phyloP scores from a whole-genome alignment of 2,888 invertebrate species.

The Clitarchus hookeri region DNA sequence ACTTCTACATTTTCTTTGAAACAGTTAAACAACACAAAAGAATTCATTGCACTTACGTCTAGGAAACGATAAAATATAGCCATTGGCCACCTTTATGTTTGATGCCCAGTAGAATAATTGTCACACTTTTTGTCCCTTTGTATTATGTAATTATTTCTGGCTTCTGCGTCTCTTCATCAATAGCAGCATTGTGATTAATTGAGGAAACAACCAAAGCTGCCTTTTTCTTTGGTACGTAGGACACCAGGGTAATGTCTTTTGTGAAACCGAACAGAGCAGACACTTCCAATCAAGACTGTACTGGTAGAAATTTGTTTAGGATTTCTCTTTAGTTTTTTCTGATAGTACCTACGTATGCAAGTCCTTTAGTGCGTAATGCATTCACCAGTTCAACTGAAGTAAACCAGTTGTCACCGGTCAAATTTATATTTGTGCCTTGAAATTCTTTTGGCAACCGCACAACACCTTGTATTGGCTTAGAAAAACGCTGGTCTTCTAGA shows the following conservation, averaged over 20 bases:
- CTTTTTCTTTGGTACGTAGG: constrained; percentile 42
- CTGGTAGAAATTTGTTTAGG: constrained; percentile 46
- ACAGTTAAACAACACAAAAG: constrained; percentile 10
- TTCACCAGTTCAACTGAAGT: too few relatives aligned
- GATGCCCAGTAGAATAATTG: constrained; percentile 41
- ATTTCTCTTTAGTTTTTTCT: constrained; percentile 36
- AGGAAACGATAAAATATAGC: constrained; percentile 44
- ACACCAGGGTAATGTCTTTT: constrained; percentile 43
- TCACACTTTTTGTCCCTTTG: constrained; percentile 46
- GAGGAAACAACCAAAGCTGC: constrained; percentile 42
- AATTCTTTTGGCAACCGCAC: too few relatives aligned
- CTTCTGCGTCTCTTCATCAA: constrained; percentile 39
- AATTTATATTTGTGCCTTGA: too few relatives aligned
- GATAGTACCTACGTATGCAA: too few relatives aligned
- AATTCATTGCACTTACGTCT: constrained; percentile 34
- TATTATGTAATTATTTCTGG: constrained; percentile 46
- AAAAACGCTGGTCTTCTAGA: too few relatives aligned
- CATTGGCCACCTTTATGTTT: constrained; percentile 46
- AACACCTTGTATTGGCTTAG: too few relatives aligned
- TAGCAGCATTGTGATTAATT: constrained; percentile 22
- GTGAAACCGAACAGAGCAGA: constrained; percentile 43
- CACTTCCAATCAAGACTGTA: constrained; percentile 39
- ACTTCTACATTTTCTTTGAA: neutral
- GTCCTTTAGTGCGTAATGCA: too few relatives aligned
- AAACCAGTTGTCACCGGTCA: too few relatives aligned